Evolutionary conservation across 2,113 vertebrate genomes (phyloP).

Genomic region (Fregetta grallaria): DNA sequence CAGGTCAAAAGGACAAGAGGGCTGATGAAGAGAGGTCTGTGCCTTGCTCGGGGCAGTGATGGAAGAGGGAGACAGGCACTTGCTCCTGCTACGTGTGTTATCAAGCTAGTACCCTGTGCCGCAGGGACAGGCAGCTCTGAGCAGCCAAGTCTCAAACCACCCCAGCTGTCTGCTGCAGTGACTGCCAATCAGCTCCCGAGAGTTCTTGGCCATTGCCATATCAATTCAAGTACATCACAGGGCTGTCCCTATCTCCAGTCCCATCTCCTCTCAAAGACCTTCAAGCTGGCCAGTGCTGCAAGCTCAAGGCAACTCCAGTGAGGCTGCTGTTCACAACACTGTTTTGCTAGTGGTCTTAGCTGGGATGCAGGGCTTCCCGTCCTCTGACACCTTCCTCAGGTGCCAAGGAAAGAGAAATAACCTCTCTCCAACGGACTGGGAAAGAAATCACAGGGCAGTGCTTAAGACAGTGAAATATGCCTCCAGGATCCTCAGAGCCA

Average conservation of each 20-base stretch:
- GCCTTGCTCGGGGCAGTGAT: neutral
- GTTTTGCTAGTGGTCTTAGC: neutral
- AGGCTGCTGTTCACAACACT: neutral
- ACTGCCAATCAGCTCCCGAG: neutral
- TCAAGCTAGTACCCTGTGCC: neutral
- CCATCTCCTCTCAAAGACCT: neutral
- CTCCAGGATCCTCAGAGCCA: neutral
- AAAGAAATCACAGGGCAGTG: neutral
- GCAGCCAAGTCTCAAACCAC: neutral
- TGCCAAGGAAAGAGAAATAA: neutral
- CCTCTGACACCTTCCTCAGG: neutral
- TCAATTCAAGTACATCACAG: too few relatives aligned
- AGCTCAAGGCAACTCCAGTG: neutral
- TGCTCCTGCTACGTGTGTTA: neutral
- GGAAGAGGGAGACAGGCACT: neutral
- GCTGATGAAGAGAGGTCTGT: neutral
- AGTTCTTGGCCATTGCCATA: neutral
- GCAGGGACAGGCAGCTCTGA: neutral
- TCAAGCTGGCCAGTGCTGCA: neutral
- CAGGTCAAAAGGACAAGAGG: neutral
- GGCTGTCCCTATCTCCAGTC: neutral
- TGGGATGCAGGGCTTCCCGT: neutral
- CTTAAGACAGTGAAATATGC: neutral
- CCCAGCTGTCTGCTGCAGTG: neutral
- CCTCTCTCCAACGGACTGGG: neutral